phyloP scores from a whole-genome alignment of 2,113 vertebrate species.

The Misgurnus anguillicaudatus region DNA sequence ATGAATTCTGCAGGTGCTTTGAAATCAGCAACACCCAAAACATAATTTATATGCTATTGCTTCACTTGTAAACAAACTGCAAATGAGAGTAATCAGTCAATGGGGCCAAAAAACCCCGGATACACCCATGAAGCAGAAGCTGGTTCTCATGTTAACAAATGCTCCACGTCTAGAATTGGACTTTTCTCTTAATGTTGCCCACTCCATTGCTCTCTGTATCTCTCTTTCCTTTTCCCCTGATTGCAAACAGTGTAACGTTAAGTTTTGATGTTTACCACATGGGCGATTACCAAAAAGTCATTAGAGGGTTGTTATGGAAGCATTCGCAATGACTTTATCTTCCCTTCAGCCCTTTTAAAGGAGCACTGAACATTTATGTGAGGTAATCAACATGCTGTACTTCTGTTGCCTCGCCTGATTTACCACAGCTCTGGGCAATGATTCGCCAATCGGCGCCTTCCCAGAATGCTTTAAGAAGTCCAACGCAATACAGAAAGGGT shows the following conservation, averaged over 20 bases:
- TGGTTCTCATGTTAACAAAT: conserved; percentile 47
- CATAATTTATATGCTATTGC: neutral
- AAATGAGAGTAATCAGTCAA: conserved; percentile 46
- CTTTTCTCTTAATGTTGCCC: conserved; percentile 32
- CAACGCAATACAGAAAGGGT: neutral
- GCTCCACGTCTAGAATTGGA: conserved; percentile 11
- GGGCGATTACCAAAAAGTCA: conserved; percentile 47
- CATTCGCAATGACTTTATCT: conserved; percentile 24
- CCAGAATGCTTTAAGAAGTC: neutral
- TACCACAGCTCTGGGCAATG: conserved; percentile 1
- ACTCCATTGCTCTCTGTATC: neutral
- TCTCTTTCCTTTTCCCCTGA: conserved; percentile 45
- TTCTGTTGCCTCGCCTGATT: conserved; percentile 19
- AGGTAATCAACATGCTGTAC: conserved; percentile 16
- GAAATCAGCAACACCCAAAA: neutral
- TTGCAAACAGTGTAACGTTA: conserved; percentile 60
- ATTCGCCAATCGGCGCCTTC: neutral
- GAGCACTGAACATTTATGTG: conserved; percentile 13
- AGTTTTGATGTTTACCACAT: conserved; percentile 59
- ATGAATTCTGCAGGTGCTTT: conserved; percentile 42
- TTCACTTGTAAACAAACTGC: conserved; percentile 6
- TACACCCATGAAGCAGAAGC: conserved; percentile 10
- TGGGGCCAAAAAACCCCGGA: conserved; percentile 2
- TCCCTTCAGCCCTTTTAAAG: conserved; percentile 22
- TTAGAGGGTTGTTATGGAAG: conserved; percentile 33